phyloP scores from a whole-genome alignment of 2,888 invertebrate species.

The Drosophila rubida region DNA sequence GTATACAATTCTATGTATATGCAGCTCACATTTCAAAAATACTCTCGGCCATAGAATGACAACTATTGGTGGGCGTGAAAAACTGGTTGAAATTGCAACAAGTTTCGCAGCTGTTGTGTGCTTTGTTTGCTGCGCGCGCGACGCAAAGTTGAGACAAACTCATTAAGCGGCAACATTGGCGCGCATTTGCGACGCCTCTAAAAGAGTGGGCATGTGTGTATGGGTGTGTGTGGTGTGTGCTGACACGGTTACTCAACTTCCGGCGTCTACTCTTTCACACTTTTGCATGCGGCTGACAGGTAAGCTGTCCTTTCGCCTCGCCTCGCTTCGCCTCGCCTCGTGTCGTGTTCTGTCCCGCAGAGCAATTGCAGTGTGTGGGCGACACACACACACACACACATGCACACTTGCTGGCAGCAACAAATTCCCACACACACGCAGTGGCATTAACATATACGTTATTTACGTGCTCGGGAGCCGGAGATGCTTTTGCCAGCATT shows the following conservation, averaged over 20 bases:
- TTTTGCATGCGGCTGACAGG: conserved; percentile 41
- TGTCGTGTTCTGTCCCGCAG: background rate
- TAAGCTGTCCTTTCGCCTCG: background rate
- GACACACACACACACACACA: conserved; percentile 24
- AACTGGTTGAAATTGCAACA: background rate
- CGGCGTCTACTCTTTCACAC: conserved; percentile 56
- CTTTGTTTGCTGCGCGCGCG: conserved; percentile 26
- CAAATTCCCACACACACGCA: conserved; percentile 11
- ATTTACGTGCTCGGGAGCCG: conserved; percentile 43
- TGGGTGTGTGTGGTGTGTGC: conserved; percentile 22
- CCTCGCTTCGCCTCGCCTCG: background rate
- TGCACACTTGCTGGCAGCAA: conserved; percentile 59
- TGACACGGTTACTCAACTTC: conserved; percentile 59
- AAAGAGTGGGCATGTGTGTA: background rate
- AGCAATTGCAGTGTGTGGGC: conserved; percentile 14
- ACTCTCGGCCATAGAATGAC: too few species aligned
- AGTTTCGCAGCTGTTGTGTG: background rate
- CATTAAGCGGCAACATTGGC: conserved; percentile 62
- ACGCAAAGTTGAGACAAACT: conserved; percentile 49
- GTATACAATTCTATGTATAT: too few species aligned
- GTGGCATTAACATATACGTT: conserved; percentile 1
- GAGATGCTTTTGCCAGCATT: conserved; percentile 72
- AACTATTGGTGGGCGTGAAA: background rate
- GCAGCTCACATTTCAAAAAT: too few species aligned
- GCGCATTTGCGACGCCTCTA: conserved; percentile 42